Conservation (phyloP, 2,888 invertebrate genomes). For the Agonopterix subpropinquella region DNA sequence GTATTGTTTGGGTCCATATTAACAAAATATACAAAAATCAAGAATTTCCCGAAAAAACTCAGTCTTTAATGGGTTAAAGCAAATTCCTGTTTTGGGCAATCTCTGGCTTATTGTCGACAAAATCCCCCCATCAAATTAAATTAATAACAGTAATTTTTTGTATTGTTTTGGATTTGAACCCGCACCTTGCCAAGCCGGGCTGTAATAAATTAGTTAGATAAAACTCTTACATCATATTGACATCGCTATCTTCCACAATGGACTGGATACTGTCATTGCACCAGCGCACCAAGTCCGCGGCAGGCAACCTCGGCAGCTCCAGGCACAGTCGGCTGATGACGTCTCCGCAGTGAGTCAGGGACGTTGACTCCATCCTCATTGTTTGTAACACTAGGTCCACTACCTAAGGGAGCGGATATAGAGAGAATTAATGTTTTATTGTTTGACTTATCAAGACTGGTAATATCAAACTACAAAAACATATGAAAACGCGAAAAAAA, state of each 20-base stretch:
- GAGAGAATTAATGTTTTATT: neutral
- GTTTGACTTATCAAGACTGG: neutral
- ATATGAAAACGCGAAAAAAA: too few species aligned
- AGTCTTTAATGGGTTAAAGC: too few species aligned
- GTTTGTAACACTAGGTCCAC: constrained; percentile 43
- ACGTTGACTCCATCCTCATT: constrained; percentile 49
- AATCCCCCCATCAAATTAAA: too few species aligned
- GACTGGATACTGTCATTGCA: constrained; percentile 58
- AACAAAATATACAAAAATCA: too few species aligned
- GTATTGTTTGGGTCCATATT: too few species aligned
- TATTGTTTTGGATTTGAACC: too few species aligned
- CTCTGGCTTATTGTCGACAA: too few species aligned
- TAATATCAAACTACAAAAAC: too few species aligned
- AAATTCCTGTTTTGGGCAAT: too few species aligned
- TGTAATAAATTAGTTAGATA: neutral
- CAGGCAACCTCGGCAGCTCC: constrained; percentile 42
- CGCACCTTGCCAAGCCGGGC: too few species aligned
- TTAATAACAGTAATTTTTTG: too few species aligned
- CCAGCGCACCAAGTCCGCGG: constrained; percentile 46
- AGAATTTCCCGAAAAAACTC: too few species aligned
- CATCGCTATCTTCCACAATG: constrained; percentile 57
- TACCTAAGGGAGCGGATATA: constrained; percentile 24
- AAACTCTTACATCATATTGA: constrained; percentile 58
- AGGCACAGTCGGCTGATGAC: constrained; percentile 50
- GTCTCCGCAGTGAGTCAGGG: constrained; percentile 53